Base-by-base conservation (phyloP, 2,113 vertebrate genomes). In the Lepisosteus osseus region DNA sequence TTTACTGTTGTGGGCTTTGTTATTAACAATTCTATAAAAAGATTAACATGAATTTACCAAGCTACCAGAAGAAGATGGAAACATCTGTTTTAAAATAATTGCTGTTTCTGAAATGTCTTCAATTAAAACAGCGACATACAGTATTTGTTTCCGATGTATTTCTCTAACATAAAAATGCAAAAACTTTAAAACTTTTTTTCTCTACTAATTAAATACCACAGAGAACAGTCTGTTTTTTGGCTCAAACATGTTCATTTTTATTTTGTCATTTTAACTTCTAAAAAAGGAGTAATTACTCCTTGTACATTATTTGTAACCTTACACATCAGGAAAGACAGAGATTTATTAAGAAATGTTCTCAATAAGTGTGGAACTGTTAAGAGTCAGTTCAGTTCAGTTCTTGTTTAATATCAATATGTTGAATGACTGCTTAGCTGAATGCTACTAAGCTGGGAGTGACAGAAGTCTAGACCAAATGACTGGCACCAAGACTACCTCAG, bases 21-120 rank as follows among this genome's bases (percentile, higher is more conserved):
- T 85, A 89, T 90, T 90, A 87, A 84, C 83, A 85, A 85, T 83
- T 86, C 88, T 87, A 87, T 88, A 88, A 88, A 90, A 85, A 87
- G 85, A 84, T 82, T 75, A 17, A 73, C 76, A 82, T 83, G 81
- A 83, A 80, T 59, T 44, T 62, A 68, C 65, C 61, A 7, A 71
- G 59, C 69, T 44, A 11, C 55, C 12, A 40, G 56, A 4, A 59
- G 2, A 13, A 59, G 57, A 59, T 11, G n/a, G 57, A 59, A 59
- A 59, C 57, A 59, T 17, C 55, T 55, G 54, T 17, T 9, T 54
- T 67, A n/a, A 11, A 45, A 67, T 44, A 67, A 67, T 17, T 8
- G 17, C 15, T 17, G 65, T 67, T 44, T 67, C 42, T 61, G 42
- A 70, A 70, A 14, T 4, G 65, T 47, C 55, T 54, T 54, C 11